These are phyloP conservation scores for Theonella swinhoei DNA, from an alignment of 37 sponge, comb jelly and placozoan genomes.

Conservation along the genomic window DNA sequence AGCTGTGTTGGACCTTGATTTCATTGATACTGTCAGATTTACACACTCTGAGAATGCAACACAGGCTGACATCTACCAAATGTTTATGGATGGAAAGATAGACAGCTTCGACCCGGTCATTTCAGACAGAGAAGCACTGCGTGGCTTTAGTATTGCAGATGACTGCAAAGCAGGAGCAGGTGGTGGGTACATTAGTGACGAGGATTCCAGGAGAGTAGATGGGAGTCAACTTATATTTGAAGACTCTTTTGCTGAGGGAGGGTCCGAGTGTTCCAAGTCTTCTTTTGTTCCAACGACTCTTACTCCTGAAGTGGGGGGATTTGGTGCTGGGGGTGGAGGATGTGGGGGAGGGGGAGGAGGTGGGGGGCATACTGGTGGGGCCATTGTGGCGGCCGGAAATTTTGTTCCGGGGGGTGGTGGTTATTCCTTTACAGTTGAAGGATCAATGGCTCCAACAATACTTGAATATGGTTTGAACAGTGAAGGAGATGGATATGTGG, in stretches of 20 bases:
- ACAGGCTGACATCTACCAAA: slow-evolving; percentile 3
- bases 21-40: neutral
- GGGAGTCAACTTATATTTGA: neutral
- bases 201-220: neutral
- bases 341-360: slow-evolving; percentile 51
- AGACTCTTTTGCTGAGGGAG: slow-evolving; percentile 34
- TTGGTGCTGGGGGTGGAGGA: slow-evolving; percentile 47
- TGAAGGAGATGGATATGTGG: slow-evolving; percentile 44
- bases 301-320: slow-evolving; percentile 20
- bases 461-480: neutral
- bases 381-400: neutral
- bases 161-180: neutral
- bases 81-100: slow-evolving; percentile 1
- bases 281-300: neutral
- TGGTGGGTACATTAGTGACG: slow-evolving; percentile 3
- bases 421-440: neutral
- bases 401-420: slow-evolving; percentile 20
- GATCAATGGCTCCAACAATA: too few relatives aligned
- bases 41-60: neutral
- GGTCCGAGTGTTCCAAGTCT: slow-evolving; percentile 13
- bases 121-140: neutral
- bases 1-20: neutral
- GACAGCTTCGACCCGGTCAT: neutral
- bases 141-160: neutral
- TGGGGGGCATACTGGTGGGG: slow-evolving; percentile 34